Evolutionary conservation across 2,113 vertebrate genomes (phyloP), one percentile per base, ranked within the genome.

Genomic region (Crocuta crocuta): DNA sequence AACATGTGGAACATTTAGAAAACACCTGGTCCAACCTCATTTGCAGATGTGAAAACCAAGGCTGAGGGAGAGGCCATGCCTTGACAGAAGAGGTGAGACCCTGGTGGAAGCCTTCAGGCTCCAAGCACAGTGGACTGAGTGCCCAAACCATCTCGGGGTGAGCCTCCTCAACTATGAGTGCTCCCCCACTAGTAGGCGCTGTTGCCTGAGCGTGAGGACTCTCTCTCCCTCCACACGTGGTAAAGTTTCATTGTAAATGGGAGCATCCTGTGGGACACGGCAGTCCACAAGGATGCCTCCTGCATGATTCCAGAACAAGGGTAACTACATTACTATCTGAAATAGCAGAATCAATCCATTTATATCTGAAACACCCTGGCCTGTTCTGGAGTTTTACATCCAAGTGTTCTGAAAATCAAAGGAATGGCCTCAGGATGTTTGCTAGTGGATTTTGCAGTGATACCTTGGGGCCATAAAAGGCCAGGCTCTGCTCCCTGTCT

Each of bases 161-260:
- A 48, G 45, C 8, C 50, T 31, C 43, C 31, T 11, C 33, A 53
- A 61, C 15, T 33, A 53, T 31, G 33, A 12, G 21, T 33, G 80
- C 73, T 85, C 93, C 82, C 19, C 87, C 80, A 95, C 74, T 92
- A 95, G 80, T 55, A 96, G 92, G 92, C 10, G 48, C 70, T 89
- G 84, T 96, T 95, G 87, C 79, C 68, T 66, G 86, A 86, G 10
- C 24, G 76, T n/a, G 28, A 31, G 3, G 31, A 45, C 28, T 33
- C 65, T 80, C 65, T 80, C 31, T 43, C 26, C 65, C 23, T 55
- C 39, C 24, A 28, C 33, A 5, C 4, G 6, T 10, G 21, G 50
- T 53, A 35, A 76, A 55, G 92, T 81, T 58, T 88, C 76, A 83
- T 0, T 94, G 74, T n/a, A 65, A 61, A 78, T 28, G 9, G 17